Evolutionary conservation across 1,140 invertebrate species (phyloP).

Genomic region (Dinoponera quadriceps): DNA sequence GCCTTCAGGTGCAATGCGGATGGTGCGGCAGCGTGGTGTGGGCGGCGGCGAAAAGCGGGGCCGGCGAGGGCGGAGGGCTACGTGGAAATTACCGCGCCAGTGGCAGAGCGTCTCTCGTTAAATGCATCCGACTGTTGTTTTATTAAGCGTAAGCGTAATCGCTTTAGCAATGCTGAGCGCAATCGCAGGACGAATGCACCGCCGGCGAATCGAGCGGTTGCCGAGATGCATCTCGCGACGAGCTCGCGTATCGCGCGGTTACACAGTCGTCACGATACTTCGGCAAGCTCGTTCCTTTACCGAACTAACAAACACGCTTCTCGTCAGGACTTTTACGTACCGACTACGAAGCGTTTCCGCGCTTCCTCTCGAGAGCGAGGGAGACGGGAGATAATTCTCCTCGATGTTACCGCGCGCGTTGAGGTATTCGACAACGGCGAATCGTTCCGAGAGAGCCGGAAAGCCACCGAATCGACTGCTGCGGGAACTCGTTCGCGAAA

Average conservation of each 20-base stretch:
- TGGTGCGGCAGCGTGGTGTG: neutral
- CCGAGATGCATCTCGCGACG: conserved; percentile 22
- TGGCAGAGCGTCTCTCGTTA: conserved; percentile 61
- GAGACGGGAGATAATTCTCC: neutral
- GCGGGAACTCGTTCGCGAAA: conserved; percentile 10
- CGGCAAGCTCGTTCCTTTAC: conserved; percentile 12
- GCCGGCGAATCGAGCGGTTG: conserved; percentile 37
- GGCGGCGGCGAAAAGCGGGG: neutral
- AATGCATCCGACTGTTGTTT: conserved; percentile 65
- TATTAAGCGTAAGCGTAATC: conserved; percentile 65
- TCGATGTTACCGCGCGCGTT: neutral
- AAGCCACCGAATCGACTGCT: neutral
- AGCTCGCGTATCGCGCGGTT: neutral
- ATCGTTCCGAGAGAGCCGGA: conserved; percentile 1
- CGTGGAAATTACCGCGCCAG: conserved; percentile 61
- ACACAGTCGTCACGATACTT: conserved; percentile 1
- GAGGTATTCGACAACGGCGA: neutral
- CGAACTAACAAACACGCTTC: neutral
- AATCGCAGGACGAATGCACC: conserved; percentile 38
- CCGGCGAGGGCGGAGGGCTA: neutral
- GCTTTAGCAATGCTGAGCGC: conserved; percentile 52
- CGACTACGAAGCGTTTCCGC: neutral
- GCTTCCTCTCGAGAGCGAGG: neutral
- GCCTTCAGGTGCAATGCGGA: conserved; percentile 35
- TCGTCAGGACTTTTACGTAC: conserved; percentile 16